Base-by-base conservation (phyloP, 2,888 invertebrate genomes). In the Calephelis perditalis region DNA sequence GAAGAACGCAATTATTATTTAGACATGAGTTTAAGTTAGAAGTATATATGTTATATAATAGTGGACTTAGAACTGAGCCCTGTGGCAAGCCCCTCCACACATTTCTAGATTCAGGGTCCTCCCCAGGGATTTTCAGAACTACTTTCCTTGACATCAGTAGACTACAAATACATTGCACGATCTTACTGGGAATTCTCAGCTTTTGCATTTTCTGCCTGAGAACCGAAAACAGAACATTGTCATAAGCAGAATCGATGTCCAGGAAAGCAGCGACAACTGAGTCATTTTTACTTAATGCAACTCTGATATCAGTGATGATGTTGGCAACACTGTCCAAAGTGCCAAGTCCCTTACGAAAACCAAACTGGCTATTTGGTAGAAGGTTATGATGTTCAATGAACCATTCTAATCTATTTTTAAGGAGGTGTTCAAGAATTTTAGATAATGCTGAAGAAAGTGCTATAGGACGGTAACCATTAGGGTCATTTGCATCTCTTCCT, bases 321-420 rank as follows among this genome's bases (percentile, higher is more conserved):
- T 26, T 57, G 2, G 44, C 35, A 0, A 57, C 12, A 45, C 57
- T 57, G 5, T 57, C 57, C 11, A 57, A 12, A 15, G 57, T 57
- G 44, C 57, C 15, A 6, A 15, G 10, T 9, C 45, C 44, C 43
- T 57, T 57, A 7, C 15, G 7, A 44, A 57, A 57, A 12, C 57
- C 57, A 57, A 57, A 57, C 8, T 44, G 57, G 5, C 4, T 26
- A 9, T 43, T 57, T 8, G 44, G 3, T 45, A 57, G 45, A 10
- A 57, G 7, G 4, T 9, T 12, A 11, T 44, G 40, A 35, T 11
- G 7, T 10, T 57, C 57, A 11, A 56, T 40, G 7, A 57, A 9
- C 11, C 10, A 44, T 57, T 57, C 26, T 12, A 57, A 9, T 9
- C 57, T 15, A 44, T 26, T 57, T 57, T 57, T 57, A 12, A 57